Percentiles rank a stretch among this genome's conserved stretches.
phyloP scores from a whole-genome alignment of 2,888 invertebrate species.

The Heliothis peltigera region DNA sequence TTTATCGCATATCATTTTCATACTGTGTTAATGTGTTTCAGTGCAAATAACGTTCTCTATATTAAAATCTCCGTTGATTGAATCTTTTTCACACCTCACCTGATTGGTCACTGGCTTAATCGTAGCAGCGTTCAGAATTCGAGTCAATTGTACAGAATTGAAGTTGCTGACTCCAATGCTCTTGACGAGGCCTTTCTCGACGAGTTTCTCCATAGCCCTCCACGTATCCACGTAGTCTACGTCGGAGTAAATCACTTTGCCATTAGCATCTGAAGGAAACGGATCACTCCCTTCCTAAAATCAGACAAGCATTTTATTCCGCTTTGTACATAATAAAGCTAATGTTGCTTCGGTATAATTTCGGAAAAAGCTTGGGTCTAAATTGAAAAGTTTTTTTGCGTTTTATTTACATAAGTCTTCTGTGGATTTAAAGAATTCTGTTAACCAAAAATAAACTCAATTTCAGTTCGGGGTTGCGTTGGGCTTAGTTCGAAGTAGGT shows the following conservation, averaged over 20 bases:
- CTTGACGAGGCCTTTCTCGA: conserved; percentile 91
- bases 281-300: conserved; percentile 90
- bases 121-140: conserved; percentile 89
- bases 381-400: conserved; percentile 44
- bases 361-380: conserved; percentile 39
- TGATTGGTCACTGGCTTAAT: conserved; percentile 91
- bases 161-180: conserved; percentile 94
- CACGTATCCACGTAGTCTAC: conserved; percentile 92
- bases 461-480: conserved; percentile 39
- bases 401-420: conserved; percentile 47
- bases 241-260: conserved; percentile 89
- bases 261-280: conserved; percentile 89
- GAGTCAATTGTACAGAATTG: conserved; percentile 92
- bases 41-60: conserved; percentile 3
- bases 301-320: conserved; percentile 47
- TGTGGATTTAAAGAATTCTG: conserved; percentile 39
- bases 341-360: conserved; percentile 40
- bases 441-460: conserved; percentile 42
- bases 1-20: too few species aligned
- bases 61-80: conserved; percentile 70
- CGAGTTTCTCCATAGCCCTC: conserved; percentile 92
- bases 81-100: conserved; percentile 73
- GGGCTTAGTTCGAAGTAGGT: conserved; percentile 30
- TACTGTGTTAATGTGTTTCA: too few species aligned
- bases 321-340: conserved; percentile 50